Base-by-base conservation (phyloP, 2,888 invertebrate species). In the Drosophila fulvimacula region DNA sequence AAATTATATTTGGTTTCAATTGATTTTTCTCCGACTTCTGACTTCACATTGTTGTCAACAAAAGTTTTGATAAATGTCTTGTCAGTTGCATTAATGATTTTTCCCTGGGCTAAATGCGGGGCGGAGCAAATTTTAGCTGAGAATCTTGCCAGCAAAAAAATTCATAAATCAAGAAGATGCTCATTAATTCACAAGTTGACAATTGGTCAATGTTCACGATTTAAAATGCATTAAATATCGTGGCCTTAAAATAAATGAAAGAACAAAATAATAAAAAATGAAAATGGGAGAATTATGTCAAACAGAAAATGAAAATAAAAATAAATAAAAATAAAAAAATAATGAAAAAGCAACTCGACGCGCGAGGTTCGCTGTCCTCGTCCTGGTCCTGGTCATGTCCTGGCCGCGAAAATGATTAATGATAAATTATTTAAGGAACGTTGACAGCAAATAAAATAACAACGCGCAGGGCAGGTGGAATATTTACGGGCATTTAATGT, bases 161-260 rank as follows among this genome's bases (percentile, higher is more conserved):
- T 57, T 76, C 88, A 82, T 82, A 82, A 82, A 82, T 82, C 82
- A 82, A 69, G 42, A 51, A 68, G 60, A 60, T 55, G 61, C 71
- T 88, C 82, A 88, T 82, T 82, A 85, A 82, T 88, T 82, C 82
- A 76, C 53, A 63, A 60, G 77, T 72, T 82, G 82, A 88, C 88
- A 88, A 82, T 88, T 85, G 82, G 86, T 82, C 82, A 82, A 85
- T 82, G 80, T 77, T 76, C 67, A 62, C 70, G 82, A 85, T 79
- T 85, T 88, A 72, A 88, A 88, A 82, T 79, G 82, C 74, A 82
- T 82, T 79, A 85, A 79, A 81, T 48, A 34, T 19, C 49, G 42
- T 59, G 17, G 39, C 39, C 39, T 30, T 30, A 30, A 30, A 34
- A 11, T 9, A 34, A 11, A 11, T 32, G 5, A 15, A n/a, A 13